phyloP scores from a whole-genome alignment of 2,113 vertebrate species.

The Mola mola region DNA sequence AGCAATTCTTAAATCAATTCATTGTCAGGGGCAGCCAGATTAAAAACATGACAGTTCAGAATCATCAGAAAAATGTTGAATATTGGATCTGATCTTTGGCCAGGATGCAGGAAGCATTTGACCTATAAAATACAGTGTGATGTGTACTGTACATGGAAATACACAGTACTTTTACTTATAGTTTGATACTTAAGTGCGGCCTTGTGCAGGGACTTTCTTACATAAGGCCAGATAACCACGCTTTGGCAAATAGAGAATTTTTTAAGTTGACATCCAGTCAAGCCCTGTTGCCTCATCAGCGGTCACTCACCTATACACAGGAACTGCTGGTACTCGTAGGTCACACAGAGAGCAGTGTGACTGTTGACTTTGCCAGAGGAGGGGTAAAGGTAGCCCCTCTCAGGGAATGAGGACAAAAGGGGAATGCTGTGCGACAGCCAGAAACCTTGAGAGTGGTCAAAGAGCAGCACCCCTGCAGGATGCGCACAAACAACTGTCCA shows the following conservation, averaged over 20 bases:
- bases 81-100: too few species aligned
- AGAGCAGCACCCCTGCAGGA: constrained; percentile 85
- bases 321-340: constrained; percentile 86
- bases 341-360: constrained; percentile 88
- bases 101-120: too few species aligned
- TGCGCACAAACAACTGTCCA: constrained; percentile 21
- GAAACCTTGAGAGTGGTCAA: constrained; percentile 89
- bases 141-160: too few species aligned
- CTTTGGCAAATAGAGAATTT: constrained; percentile 7
- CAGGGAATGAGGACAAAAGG: constrained; percentile 86
- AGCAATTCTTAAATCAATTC: too few species aligned
- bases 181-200: too few species aligned
- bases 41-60: too few species aligned
- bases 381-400: constrained; percentile 88
- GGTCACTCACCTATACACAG: constrained; percentile 82
- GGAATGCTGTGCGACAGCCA: constrained; percentile 92
- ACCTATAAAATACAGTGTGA: too few species aligned
- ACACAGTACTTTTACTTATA: too few species aligned
- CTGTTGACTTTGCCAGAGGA: constrained; percentile 82
- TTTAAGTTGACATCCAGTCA: background rate
- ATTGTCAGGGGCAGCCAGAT: too few species aligned
- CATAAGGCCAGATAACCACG: background rate
- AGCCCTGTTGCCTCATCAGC: constrained; percentile 4
- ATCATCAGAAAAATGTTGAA: too few species aligned
- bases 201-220: background rate